These are phyloP conservation scores for Hemiprocne comata DNA, from an alignment of 2,113 vertebrate species.

Conservation along the genomic window DNA sequence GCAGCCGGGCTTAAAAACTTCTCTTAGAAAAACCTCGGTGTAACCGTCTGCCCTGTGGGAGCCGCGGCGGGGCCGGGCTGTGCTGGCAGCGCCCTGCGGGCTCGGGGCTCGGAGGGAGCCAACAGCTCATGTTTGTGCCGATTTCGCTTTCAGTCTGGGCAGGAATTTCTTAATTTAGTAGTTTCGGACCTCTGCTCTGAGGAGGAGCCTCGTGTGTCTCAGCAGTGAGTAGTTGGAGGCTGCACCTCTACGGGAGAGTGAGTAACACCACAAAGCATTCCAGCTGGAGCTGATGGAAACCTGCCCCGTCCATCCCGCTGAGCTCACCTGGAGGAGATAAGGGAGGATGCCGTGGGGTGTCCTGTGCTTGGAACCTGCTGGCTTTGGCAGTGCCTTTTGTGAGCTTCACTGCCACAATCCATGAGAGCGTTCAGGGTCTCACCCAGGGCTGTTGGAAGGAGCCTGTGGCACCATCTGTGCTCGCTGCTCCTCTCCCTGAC, in stretches of 20 bases:
- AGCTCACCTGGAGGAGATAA: neutral
- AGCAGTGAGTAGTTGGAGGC: neutral
- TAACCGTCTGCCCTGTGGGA: too few species aligned
- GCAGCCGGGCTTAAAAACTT: too few species aligned
- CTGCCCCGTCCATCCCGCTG: neutral
- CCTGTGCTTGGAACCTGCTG: rapidly evolving
- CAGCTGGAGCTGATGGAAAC: neutral
- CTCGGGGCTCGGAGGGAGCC: too few species aligned
- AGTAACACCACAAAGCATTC: neutral
- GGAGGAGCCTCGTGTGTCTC: neutral
- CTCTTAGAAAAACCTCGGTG: too few species aligned
- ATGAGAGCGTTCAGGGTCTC: neutral
- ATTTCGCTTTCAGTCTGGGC: neutral
- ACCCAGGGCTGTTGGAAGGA: rapidly evolving
- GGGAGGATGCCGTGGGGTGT: too few species aligned
- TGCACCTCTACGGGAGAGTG: neutral
- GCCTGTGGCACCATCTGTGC: rapidly evolving
- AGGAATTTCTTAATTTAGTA: neutral
- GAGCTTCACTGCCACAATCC: rapidly evolving
- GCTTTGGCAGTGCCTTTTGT: neutral
- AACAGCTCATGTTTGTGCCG: too few species aligned
- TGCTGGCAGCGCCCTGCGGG: too few species aligned
- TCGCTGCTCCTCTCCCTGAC: neutral
- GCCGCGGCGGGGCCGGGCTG: too few species aligned
- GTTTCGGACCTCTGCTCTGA: rapidly evolving